Evolutionary conservation across 2,797 vertebrate species (phyloP).

Genomic region (Gila robusta): DNA sequence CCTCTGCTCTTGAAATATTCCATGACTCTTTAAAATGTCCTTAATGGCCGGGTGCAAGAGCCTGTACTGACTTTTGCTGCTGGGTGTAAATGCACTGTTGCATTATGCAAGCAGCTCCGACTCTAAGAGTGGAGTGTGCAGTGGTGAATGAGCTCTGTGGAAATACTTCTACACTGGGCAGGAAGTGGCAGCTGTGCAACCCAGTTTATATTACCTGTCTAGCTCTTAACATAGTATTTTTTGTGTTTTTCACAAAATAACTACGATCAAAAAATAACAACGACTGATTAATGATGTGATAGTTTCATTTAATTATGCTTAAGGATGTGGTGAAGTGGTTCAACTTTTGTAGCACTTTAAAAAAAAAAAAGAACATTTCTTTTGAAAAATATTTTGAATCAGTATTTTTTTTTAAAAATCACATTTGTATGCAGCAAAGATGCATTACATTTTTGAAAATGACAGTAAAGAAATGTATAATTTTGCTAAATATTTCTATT

Average conservation of each 20-base stretch:
- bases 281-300: neutral
- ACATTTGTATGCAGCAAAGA: neutral
- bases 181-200: neutral
- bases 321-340: neutral
- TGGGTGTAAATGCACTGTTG: conserved; percentile 31
- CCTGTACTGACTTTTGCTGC: neutral
- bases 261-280: neutral
- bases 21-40: conserved; percentile 26
- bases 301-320: neutral
- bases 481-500: neutral
- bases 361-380: neutral
- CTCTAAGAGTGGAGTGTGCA: neutral
- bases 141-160: neutral
- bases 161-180: neutral
- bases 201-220: neutral
- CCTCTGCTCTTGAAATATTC: conserved; percentile 25
- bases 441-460: neutral
- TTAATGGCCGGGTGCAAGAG: neutral
- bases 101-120: conserved; percentile 30
- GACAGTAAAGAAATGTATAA: neutral
- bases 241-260: neutral
- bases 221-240: neutral
- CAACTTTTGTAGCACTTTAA: neutral
- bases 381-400: neutral
- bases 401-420: neutral